Evolutionary conservation across 2,113 vertebrate species (phyloP).

Genomic region (Pollimyrus isidori): DNA sequence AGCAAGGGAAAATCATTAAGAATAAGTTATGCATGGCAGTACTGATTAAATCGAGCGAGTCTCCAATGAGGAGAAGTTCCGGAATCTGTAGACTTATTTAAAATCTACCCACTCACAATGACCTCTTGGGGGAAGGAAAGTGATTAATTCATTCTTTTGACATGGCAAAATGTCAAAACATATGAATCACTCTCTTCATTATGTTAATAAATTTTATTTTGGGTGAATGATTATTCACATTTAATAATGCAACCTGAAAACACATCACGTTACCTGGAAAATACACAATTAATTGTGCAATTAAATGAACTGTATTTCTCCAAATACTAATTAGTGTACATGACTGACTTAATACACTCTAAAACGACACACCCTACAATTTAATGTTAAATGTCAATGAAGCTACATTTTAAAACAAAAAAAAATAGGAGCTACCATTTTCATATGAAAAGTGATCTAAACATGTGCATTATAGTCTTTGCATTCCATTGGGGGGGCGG

Average conservation of each 20-base stretch:
- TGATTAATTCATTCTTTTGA: not conserved
- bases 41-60: not conserved
- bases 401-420: not conserved
- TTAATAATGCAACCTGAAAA: not conserved
- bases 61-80: not conserved
- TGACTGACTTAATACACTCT: not conserved
- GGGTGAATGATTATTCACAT: not conserved
- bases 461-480: not conserved
- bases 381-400: too few species aligned
- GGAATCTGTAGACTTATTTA: not conserved
- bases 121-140: constrained; percentile 4
- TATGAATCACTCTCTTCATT: constrained; percentile 4
- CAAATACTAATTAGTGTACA: not conserved
- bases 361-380: too few species aligned
- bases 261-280: not conserved
- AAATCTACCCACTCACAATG: not conserved
- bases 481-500: not conserved
- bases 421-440: not conserved
- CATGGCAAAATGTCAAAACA: constrained; percentile 8
- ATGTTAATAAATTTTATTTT: not conserved
- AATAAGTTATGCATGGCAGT: not conserved
- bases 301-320: not conserved
- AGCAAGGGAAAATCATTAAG: not conserved
- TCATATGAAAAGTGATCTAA: not conserved
- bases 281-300: constrained; percentile 3